Percentiles rank a stretch among this genome's conserved stretches.
phyloP scores from a whole-genome alignment of 2,888 invertebrate genomes.

The Stenodema calcarata region DNA sequence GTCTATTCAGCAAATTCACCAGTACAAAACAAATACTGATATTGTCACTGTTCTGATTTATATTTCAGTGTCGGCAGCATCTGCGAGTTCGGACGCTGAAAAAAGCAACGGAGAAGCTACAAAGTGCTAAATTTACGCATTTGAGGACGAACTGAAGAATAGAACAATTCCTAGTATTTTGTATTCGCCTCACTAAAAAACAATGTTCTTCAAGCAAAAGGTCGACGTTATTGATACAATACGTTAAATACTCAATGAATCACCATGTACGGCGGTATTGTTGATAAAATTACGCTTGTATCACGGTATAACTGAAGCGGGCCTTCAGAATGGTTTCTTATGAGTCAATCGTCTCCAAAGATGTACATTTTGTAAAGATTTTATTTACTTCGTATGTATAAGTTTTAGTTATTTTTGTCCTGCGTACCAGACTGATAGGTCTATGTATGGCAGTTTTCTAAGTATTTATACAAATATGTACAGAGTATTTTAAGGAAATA shows the following conservation, averaged over 20 bases:
- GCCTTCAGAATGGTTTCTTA: not conserved
- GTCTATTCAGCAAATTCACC: not conserved
- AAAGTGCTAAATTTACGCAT: not conserved
- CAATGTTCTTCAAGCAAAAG: not conserved
- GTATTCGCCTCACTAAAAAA: not conserved
- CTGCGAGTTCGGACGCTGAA: not conserved
- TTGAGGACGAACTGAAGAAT: not conserved
- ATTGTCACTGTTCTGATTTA: not conserved
- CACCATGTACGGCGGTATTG: not conserved
- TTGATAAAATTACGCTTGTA: not conserved
- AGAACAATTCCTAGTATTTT: not conserved
- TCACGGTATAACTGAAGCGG: not conserved
- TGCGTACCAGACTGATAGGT: not conserved
- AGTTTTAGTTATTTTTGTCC: not conserved
- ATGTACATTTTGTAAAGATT: not conserved
- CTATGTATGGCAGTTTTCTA: not conserved
- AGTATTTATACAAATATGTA: not conserved
- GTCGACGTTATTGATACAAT: not conserved
- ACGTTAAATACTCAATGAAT: not conserved
- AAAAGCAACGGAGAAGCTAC: constrained; percentile 3
- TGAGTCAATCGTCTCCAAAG: not conserved
- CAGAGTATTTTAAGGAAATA: not conserved
- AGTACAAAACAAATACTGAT: not conserved
- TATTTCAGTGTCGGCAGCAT: not conserved
- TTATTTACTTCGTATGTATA: not conserved